phyloP scores from a whole-genome alignment of 1,140 invertebrate genomes.

The Bombus polaris region DNA sequence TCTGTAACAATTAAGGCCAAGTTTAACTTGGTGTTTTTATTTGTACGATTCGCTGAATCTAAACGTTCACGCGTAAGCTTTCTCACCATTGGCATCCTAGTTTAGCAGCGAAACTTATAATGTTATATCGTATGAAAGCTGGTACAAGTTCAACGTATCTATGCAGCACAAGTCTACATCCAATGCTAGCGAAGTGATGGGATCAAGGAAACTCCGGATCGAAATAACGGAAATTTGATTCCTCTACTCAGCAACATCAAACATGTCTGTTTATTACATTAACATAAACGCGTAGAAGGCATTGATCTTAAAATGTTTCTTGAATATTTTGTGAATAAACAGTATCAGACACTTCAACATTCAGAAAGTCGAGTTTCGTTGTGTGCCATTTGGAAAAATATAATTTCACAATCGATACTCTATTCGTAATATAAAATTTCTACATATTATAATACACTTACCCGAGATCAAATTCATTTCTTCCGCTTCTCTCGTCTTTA shows the following conservation, averaged over 20 bases:
- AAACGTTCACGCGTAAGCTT: neutral
- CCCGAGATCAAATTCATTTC: too few relatives aligned
- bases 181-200: conserved; percentile 33
- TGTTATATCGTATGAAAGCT: too few relatives aligned
- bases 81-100: neutral
- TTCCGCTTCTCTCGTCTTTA: too few relatives aligned
- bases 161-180: neutral
- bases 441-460: too few relatives aligned
- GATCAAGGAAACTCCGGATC: conserved; percentile 56
- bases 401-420: too few relatives aligned
- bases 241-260: conserved; percentile 55
- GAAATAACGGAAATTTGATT: conserved; percentile 70
- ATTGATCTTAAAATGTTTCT: neutral
- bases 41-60: neutral
- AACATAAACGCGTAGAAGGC: neutral
- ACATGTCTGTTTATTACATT: conserved; percentile 56
- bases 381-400: neutral
- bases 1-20: neutral
- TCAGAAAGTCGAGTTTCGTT: too few relatives aligned
- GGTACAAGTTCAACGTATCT: neutral
- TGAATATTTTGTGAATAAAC: neutral
- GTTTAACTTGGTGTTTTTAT: neutral
- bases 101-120: neutral
- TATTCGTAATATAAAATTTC: too few relatives aligned
- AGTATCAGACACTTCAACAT: neutral